A percentile compares a stretch with the other conserved stretches of the same genome.
These are phyloP conservation scores for Scaptomyza parva DNA, from an alignment of 2,888 invertebrate genomes.

Conservation along the genomic window DNA sequence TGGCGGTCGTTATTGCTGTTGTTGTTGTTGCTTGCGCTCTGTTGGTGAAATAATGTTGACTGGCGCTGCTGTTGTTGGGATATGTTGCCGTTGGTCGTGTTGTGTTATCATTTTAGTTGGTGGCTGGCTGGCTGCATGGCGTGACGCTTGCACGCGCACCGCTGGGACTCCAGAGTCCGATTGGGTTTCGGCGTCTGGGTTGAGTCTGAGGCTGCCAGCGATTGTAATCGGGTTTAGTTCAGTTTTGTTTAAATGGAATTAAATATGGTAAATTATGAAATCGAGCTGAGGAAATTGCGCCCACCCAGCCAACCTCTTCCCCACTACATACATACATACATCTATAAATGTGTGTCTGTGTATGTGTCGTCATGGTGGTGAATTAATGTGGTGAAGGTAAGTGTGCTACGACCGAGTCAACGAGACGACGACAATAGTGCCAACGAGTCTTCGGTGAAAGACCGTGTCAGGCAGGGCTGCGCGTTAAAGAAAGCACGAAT, in stretches of 20 bases:
- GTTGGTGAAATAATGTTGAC: slow-evolving; percentile 47
- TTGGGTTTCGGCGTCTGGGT: slow-evolving; percentile 50
- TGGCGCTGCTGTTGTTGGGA: slow-evolving; percentile 55
- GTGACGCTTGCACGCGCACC: slow-evolving; percentile 50
- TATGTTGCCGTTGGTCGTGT: slow-evolving; percentile 69
- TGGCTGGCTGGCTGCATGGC: slow-evolving; percentile 66
- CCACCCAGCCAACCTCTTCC: slow-evolving; percentile 1
- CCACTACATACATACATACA: neutral
- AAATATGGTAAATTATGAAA: slow-evolving; percentile 80
- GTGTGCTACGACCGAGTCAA: slow-evolving; percentile 62
- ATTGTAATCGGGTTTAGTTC: slow-evolving; percentile 79
- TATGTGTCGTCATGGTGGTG: slow-evolving; percentile 44
- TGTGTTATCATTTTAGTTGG: slow-evolving; percentile 75
- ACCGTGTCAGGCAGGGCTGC: slow-evolving; percentile 24
- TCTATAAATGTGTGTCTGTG: slow-evolving; percentile 2
- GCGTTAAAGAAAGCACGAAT: slow-evolving; percentile 56
- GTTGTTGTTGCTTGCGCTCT: slow-evolving; percentile 24
- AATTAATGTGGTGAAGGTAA: slow-evolving; percentile 74
- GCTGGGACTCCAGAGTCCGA: slow-evolving; percentile 16
- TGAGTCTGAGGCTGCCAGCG: slow-evolving; percentile 56
- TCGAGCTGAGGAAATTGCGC: slow-evolving; percentile 58
- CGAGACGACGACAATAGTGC: slow-evolving; percentile 62
- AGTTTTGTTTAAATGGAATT: slow-evolving; percentile 79
- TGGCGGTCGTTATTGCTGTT: slow-evolving; percentile 55
- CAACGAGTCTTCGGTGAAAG: slow-evolving; percentile 50